These are phyloP conservation scores for Henricia sp. DNA, from an alignment of 53 echinoderm and acorn worm species.

Conservation along the genomic window DNA sequence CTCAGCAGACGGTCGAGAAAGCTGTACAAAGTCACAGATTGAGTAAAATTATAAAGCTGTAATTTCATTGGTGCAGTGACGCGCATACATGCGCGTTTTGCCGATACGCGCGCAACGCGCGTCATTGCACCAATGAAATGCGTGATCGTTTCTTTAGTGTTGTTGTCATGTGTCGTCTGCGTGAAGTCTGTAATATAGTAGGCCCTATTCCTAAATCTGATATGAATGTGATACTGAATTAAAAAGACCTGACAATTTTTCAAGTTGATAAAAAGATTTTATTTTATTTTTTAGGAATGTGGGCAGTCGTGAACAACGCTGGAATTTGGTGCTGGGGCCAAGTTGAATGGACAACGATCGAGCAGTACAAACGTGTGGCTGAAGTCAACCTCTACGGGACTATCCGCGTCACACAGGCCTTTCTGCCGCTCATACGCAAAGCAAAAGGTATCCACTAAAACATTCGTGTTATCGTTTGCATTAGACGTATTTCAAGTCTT, in stretches of 20 bases:
- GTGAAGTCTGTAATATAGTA: too few relatives aligned
- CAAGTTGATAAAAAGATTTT: too few relatives aligned
- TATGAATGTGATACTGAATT: too few relatives aligned
- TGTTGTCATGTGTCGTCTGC: too few relatives aligned
- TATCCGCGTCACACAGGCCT: constrained; percentile 56
- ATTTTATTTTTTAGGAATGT: constrained; percentile 24
- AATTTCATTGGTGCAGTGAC: not conserved
- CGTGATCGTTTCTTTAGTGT: not conserved
- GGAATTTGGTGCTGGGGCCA: constrained; percentile 66
- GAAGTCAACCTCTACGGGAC: constrained; percentile 65
- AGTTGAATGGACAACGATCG: constrained; percentile 34
- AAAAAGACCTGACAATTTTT: too few relatives aligned
- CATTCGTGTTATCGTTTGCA: not conserved
- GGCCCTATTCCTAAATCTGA: too few relatives aligned
- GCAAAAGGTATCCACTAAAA: constrained; percentile 45
- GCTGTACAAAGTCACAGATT: constrained; percentile 5
- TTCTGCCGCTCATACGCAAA: constrained; percentile 59
- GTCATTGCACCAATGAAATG: too few relatives aligned
- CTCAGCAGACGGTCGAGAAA: constrained; percentile 12
- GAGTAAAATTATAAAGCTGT: not conserved
- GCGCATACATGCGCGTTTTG: too few relatives aligned
- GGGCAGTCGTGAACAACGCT: constrained; percentile 73
- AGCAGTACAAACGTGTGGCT: constrained; percentile 51
- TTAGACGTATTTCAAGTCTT: not conserved
- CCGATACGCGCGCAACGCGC: too few relatives aligned